These are phyloP conservation scores for Spodoptera exigua DNA, from an alignment of 2,888 invertebrate genomes.

Conservation along the genomic window DNA sequence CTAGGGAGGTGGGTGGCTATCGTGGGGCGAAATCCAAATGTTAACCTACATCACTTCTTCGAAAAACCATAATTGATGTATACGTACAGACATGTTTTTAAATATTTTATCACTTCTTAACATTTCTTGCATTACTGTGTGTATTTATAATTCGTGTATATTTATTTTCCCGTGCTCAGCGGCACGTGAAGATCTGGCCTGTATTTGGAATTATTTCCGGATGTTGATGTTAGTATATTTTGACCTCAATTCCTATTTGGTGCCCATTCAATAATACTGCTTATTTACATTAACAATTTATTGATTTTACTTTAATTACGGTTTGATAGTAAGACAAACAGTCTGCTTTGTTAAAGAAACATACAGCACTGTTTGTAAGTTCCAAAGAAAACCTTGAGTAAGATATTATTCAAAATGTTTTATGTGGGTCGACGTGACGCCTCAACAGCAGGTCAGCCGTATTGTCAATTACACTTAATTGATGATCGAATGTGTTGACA, in stretches of 20 bases:
- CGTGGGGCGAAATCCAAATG: constrained; percentile 13
- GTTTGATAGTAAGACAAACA: too few species aligned
- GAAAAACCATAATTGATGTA: constrained; percentile 10
- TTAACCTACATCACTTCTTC: constrained; percentile 6
- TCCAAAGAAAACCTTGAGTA: not conserved
- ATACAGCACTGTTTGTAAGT: not conserved
- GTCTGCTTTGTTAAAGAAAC: too few species aligned
- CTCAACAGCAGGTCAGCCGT: constrained; percentile 30
- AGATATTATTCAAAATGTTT: constrained; percentile 13
- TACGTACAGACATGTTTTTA: too few species aligned
- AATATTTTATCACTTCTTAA: too few species aligned
- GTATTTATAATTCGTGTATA: not conserved
- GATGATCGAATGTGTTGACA: constrained; percentile 27
- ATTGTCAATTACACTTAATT: constrained; percentile 37
- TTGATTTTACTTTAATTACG: too few species aligned
- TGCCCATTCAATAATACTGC: constrained; percentile 14
- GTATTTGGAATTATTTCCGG: not conserved
- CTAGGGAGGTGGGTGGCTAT: constrained; percentile 22
- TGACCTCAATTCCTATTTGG: constrained; percentile 1
- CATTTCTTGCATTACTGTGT: too few species aligned
- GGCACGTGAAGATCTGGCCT: not conserved
- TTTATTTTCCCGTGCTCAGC: constrained; percentile 4
- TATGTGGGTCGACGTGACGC: constrained; percentile 36
- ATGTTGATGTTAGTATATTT: constrained; percentile 14
- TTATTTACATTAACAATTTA: too few species aligned